Base-by-base conservation (phyloP, 2,797 vertebrate species). In the Acrossocheilus wenchowensis region DNA sequence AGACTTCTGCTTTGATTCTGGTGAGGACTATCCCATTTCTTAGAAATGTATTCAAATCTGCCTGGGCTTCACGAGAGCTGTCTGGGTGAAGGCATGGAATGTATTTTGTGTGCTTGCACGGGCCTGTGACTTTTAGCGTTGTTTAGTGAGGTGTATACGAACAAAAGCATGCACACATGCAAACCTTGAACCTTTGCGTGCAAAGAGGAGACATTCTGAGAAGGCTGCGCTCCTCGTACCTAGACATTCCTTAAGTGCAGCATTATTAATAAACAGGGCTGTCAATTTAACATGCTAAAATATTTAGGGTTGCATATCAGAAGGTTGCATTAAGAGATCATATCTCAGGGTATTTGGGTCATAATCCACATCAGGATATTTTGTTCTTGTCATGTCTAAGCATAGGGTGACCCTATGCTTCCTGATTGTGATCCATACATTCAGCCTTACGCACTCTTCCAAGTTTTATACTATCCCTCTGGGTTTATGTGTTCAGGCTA, bases 1-100 rank as follows among this genome's bases (percentile, higher is more conserved):
- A 15, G 98, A 99, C 93, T 99, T 97, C 94, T 97, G 97, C 95
- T 97, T 98, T 4, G 98, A 99, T 92, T 98, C 98, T 95, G 98
- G 98, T 98, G 88, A 94, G 97, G 26, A 81, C 78, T 69, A 39
- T 12, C 36, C 43, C 3, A 43, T 78, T 50, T 64, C 52, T 66
- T 39, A 84, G 68, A 64, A 39, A 79, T 34, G 21, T 75, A 9
- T 81, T 81, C 6, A 10, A 17, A 52, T 66, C 78, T 43, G 81
- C 85, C 41, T n/a, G 30, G 64, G 54, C 45, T 79, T 84, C 64
- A 45, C 81, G 66, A 43, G 34, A 81, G 83, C 69, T 62, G 82
- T 83, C 84, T 78, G 10, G 77, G 23, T 43, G 60, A 86, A 83
- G 78, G 77, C 84, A 66, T 89, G 93, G 94, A 95, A 95, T 94